Evolutionary conservation across 2,113 vertebrate species (phyloP), one percentile per base, ranked within the genome.

Genomic region (Chionodraco myersi): DNA sequence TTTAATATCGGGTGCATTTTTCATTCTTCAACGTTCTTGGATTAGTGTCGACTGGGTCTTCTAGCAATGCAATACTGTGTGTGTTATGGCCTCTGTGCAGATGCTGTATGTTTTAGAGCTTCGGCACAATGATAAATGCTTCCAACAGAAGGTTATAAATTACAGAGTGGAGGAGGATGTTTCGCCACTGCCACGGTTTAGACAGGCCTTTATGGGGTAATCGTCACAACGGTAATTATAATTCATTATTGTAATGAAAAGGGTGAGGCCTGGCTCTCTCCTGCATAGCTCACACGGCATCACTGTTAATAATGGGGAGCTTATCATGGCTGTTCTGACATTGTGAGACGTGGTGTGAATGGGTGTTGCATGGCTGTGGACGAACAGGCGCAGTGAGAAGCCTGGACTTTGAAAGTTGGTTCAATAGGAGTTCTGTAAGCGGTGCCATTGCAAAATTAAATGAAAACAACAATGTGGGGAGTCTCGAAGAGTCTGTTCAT

Each of bases 231-330:
- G 80, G 80, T 85, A 86, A 91, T 93, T 90, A 90, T 86, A 88
- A 91, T 92, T 86, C 79, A 89, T 91, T 91, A 82, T 82, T 80
- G 68, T 79, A 89, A 88, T 92, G 86, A 90, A 89, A 72, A 53
- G 77, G 68, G 52, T 77, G 80, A 83, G 67, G 75, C 45, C 48
- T 10, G 16, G 68, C 84, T 81, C 80, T 69, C 61, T 86, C 64
- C 61, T 71, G 54, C 59, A 58, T 57, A 13, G 79, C 64, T 57
- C 64, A 48, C 15, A 44, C 57, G 47, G 48, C 23, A 16, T 67
- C 74, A 21, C 63, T 52, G 69, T 72, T 83, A 47, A 86, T 86
- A 89, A 82, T 60, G 36, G 52, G 53, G 47, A 5, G 4, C 63
- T 83, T 68, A 80, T 88, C 80, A 62, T 60, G 70, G 44, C 36